These are phyloP conservation scores for Clistopyga incitator DNA, from an alignment of 2,888 invertebrate genomes.

Conservation along the genomic window DNA sequence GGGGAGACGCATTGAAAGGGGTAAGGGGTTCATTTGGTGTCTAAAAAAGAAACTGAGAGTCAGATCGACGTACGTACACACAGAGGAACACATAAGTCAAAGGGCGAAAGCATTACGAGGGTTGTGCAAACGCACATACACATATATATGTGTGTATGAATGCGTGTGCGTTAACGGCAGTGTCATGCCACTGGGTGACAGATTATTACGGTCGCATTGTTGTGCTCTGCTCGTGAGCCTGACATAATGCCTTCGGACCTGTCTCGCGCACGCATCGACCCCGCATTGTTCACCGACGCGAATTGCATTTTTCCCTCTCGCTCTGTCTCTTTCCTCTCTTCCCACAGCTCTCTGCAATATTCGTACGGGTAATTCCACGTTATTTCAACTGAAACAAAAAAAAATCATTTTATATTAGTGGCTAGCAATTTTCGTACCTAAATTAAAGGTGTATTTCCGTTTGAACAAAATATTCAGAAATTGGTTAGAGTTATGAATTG, in stretches of 20 bases:
- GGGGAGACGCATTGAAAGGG: slow-evolving; percentile 30
- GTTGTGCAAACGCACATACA: background rate
- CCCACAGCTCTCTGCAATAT: slow-evolving; percentile 9
- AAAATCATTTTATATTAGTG: no score
- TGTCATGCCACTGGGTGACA: slow-evolving; percentile 74
- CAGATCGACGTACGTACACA: slow-evolving; percentile 14
- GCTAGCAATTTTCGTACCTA: no score
- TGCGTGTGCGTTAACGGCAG: slow-evolving; percentile 38
- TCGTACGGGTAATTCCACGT: slow-evolving; percentile 1
- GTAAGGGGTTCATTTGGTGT: slow-evolving; percentile 16
- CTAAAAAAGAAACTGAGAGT: slow-evolving; percentile 27
- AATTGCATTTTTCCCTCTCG: slow-evolving; percentile 75
- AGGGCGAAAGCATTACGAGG: slow-evolving; percentile 29
- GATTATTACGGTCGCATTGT: slow-evolving; percentile 77
- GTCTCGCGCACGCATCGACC: slow-evolving; percentile 79
- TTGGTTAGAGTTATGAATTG: no score
- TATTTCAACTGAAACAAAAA: no score
- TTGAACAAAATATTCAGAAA: no score
- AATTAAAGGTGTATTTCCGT: no score
- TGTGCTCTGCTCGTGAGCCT: slow-evolving; percentile 71
- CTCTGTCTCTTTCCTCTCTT: slow-evolving; percentile 27
- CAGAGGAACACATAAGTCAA: background rate
- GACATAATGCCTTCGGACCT: slow-evolving; percentile 79
- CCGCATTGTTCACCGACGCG: slow-evolving; percentile 77
- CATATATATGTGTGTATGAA: background rate